Conservation (phyloP, 2,797 vertebrate genomes). For the Periophthalmus magnuspinnatus region DNA sequence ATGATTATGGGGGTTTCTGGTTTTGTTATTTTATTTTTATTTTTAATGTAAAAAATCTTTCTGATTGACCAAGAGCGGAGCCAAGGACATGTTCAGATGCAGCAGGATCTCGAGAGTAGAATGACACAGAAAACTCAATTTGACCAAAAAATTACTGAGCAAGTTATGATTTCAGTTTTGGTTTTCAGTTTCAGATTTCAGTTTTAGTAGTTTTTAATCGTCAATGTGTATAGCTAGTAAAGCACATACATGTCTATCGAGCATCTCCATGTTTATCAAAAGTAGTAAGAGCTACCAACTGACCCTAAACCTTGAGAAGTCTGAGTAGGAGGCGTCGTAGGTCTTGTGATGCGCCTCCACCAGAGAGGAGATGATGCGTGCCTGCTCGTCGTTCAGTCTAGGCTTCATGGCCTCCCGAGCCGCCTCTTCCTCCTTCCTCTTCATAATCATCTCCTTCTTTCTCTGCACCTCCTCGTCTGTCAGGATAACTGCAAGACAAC, state of each 20-base stretch:
- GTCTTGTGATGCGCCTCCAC: slow-evolving; percentile 97
- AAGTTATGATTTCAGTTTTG: too few relatives aligned
- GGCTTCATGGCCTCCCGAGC: slow-evolving; percentile 87
- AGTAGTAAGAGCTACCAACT: slow-evolving; percentile 22
- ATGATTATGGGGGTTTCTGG: too few relatives aligned
- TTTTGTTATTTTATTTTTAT: too few relatives aligned
- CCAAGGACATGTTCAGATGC: too few relatives aligned
- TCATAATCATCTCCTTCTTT: slow-evolving; percentile 93
- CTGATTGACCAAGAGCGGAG: too few relatives aligned
- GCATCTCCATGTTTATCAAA: background rate
- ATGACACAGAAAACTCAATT: too few relatives aligned
- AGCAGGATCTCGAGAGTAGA: too few relatives aligned
- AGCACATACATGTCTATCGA: background rate
- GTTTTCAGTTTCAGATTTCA: too few relatives aligned
- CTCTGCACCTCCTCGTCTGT: slow-evolving; percentile 97
- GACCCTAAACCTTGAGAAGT: slow-evolving; percentile 91
- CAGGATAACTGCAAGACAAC: slow-evolving; percentile 86
- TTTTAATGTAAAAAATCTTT: too few relatives aligned
- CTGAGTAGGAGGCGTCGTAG: slow-evolving; percentile 90
- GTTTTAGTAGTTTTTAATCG: too few relatives aligned
- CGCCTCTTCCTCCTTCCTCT: slow-evolving; percentile 93
- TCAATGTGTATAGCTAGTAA: background rate
- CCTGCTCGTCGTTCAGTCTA: slow-evolving; percentile 88
- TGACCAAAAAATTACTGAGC: too few relatives aligned
- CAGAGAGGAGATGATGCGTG: slow-evolving; percentile 82